phyloP scores from a whole-genome alignment of 1,140 invertebrate species.

The Coboldia fuscipes region DNA sequence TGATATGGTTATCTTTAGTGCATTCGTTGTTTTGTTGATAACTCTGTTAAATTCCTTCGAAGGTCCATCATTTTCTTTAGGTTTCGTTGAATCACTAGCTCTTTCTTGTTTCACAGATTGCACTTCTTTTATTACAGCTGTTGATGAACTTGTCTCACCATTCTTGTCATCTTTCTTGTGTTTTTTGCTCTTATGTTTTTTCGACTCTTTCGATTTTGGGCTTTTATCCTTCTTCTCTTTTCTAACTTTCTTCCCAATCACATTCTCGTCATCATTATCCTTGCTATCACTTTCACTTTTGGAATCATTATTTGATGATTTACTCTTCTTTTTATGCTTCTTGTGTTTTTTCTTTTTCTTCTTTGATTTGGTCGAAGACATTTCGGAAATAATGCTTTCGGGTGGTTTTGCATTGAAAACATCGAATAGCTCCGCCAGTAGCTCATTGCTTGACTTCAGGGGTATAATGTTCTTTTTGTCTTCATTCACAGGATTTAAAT shows the following conservation, averaged over 20 bases:
- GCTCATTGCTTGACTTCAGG: conserved; percentile 50
- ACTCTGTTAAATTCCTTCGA: too few species aligned
- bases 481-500: conserved; percentile 3
- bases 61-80: conserved; percentile 4
- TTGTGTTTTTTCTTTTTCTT: conserved; percentile 26
- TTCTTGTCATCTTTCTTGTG: conserved; percentile 8
- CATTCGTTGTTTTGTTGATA: too few species aligned
- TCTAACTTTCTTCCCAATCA: conserved; percentile 12
- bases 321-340: conserved; percentile 31
- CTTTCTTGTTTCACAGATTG: conserved; percentile 5
- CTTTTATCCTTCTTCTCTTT: conserved; percentile 5
- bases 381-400: conserved; percentile 18
- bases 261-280: conserved; percentile 21
- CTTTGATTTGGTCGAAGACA: conserved; percentile 17
- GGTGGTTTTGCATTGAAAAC: conserved; percentile 38
- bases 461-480: conserved; percentile 23
- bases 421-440: conserved; percentile 53
- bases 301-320: conserved; percentile 25
- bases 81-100: background rate
- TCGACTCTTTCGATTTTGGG: conserved; percentile 17
- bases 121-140: too few species aligned
- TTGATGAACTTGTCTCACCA: conserved; percentile 8
- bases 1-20: too few species aligned
- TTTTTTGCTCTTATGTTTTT: conserved; percentile 8
- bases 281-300: conserved; percentile 26